Conservation (phyloP, 2,797 vertebrate genomes). For the Anguilla pacifica region DNA sequence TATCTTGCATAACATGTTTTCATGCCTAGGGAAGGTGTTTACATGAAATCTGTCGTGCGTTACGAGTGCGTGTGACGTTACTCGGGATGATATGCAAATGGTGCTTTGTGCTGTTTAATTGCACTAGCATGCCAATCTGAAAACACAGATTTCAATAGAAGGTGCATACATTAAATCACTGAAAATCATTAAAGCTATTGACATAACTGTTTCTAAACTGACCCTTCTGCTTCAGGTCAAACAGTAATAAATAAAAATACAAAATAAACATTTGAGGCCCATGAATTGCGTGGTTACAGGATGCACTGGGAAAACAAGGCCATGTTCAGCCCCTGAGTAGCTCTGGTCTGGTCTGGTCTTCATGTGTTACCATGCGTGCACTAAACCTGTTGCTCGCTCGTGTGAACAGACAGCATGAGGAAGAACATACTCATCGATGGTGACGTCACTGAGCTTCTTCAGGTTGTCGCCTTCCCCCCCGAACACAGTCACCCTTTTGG, state of each 20-base stretch:
- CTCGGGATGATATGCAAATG: not conserved
- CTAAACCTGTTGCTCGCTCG: not conserved
- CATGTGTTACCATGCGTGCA: not conserved
- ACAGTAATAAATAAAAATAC: not conserved
- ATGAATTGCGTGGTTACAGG: not conserved
- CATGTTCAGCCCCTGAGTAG: not conserved
- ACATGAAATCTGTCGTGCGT: not conserved
- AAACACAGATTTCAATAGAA: not conserved
- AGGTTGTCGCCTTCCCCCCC: slow-evolving; percentile 91
- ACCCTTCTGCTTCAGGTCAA: no score
- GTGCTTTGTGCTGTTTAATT: not conserved
- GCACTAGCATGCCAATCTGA: not conserved
- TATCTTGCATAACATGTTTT: not conserved
- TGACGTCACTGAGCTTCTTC: slow-evolving; percentile 90
- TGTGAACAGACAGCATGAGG: not conserved
- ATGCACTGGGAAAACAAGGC: not conserved
- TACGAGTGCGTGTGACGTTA: not conserved
- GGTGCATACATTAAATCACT: not conserved
- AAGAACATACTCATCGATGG: slow-evolving; percentile 88
- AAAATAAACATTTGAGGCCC: not conserved
- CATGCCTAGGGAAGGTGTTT: not conserved
- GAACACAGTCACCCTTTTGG: slow-evolving; percentile 86
- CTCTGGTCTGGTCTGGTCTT: not conserved
- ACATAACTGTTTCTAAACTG: no score
- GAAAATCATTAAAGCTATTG: not conserved